Base-by-base conservation (phyloP, 2,888 invertebrate species). In the Andrena hattorfiana region DNA sequence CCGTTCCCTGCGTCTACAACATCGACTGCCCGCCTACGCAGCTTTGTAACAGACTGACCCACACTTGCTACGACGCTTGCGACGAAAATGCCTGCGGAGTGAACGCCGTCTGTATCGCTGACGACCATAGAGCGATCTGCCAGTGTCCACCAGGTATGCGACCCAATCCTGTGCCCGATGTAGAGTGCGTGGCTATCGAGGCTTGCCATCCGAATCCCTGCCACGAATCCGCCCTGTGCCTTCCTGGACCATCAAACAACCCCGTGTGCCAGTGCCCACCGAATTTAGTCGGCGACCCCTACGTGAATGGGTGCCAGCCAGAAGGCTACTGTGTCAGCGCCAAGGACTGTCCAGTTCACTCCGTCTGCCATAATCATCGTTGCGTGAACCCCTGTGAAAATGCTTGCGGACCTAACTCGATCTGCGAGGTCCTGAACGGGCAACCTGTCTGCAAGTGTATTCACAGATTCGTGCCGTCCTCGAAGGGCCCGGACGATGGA, bases 71-170 rank as follows among this genome's bases (percentile, higher is more conserved):
- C 89, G 96, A 97, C 92, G 97, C 97, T 7, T 98, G 98, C 91
- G 96, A 96, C 84, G 97, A 97, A 92, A 96, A 97, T 87, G 96
- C 97, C 2, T 98, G 98, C 90, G 98, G 98, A 0, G 96, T 96
- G 23, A 98, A 98, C 93, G 97, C 98, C 8, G 97, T 98, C 20
- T 98, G 98, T 92, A 96, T 98, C 87, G 96, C 97, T 5, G 97
- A 98, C 94, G 97, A 97, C 90, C 98, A 98, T 92, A 96, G 96
- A 91, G 96, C 97, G 8, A 95, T 95, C 23, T 98, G 98, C 89
- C 97, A 97, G 92, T 98, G 98, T 92, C 98, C 98, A 49, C 97
- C 97, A 42, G 98, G 98, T 10, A 97, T 96, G 92, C 96, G 95
- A 88, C 96, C 97, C 1, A 97, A 98, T 92, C 98, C 98, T 2